Conservation (phyloP, 2,888 invertebrate species). For the Ceraclea dissimilis region DNA sequence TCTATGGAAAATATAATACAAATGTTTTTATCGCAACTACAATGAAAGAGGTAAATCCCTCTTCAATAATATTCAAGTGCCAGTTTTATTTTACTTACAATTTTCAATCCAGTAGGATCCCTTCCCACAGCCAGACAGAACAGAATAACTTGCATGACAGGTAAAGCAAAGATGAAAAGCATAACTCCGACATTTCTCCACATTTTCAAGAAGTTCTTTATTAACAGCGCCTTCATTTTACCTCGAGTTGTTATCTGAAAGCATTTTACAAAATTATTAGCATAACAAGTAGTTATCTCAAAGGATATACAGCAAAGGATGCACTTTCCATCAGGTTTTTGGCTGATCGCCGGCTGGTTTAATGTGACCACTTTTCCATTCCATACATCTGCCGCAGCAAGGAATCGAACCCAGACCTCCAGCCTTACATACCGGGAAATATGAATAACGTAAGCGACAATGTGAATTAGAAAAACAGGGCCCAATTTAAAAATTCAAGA, state of each 20-base stretch:
- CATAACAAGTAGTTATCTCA: too few species aligned
- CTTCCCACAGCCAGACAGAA: constrained; percentile 89
- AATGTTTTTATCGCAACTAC: too few species aligned
- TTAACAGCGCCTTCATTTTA: constrained; percentile 75
- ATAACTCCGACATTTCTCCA: constrained; percentile 90
- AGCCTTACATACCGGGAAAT: not conserved
- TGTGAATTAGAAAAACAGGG: not conserved
- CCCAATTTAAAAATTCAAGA: too few species aligned
- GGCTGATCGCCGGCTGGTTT: too few species aligned
- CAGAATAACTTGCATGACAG: constrained; percentile 89
- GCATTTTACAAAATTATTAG: not conserved
- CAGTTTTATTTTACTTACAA: constrained; percentile 58
- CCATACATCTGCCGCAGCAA: too few species aligned
- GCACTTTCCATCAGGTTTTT: too few species aligned
- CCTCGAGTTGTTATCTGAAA: constrained; percentile 67
- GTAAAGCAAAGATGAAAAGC: constrained; percentile 87
- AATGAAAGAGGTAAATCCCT: too few species aligned
- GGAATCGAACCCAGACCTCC: not conserved
- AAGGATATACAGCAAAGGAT: too few species aligned
- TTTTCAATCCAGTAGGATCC: constrained; percentile 72
- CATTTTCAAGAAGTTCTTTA: constrained; percentile 85
- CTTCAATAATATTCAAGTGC: too few species aligned
- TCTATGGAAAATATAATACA: too few species aligned
- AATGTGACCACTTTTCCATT: too few species aligned
- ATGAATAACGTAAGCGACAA: too few species aligned